Evolutionary conservation across 2,113 vertebrate genomes (phyloP), one percentile per base, ranked within the genome.

Genomic region (Euleptes europaea): DNA sequence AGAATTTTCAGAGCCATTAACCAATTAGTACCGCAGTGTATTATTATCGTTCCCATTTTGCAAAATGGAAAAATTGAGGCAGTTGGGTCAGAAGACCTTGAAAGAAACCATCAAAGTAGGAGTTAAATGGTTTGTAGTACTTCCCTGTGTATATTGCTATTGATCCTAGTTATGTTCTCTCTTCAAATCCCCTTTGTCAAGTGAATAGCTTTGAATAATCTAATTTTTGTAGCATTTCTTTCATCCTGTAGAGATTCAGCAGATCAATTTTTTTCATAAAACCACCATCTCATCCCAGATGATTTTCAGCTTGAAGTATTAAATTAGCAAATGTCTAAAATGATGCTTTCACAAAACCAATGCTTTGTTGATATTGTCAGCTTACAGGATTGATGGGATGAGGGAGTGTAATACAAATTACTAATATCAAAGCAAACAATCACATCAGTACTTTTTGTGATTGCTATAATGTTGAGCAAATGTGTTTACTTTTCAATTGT

Each of bases 91-190:
- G 44, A 83, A n/a, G 54, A n/a, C 23, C 49, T 35, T 40, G 54
- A 78, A 86, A 54, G 86, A 82, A 91, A 86, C 84, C 79, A 70
- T 81, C 82, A 78, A 69, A 84, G 35, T 89, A 88, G 91, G 84
- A 93, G 89, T 88, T 67, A 83, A 89, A 88, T 91, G 80, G 1
- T 81, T 73, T 90, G 85, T 80, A 80, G 81, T 94, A 87, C 92
- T 65, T 84, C 86, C 73, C 91, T 84, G 66, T 73, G 28, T 9
- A 75, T 91, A 72, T 90, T 92, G 84, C 80, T 94, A 93, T 77
- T 90, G 90, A 93, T 93, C 80, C 69, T 87, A 85, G 69, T 90
- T 92, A 92, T 91, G 95, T 79, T 91, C 74, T 92, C 87, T 89
- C 95, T 94, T 92, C 80, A 92, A 86, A 88, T 83, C 49, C 75